These are phyloP conservation scores for Silurus lanzhouensis DNA, from an alignment of 2,797 vertebrate genomes.

Conservation along the genomic window DNA sequence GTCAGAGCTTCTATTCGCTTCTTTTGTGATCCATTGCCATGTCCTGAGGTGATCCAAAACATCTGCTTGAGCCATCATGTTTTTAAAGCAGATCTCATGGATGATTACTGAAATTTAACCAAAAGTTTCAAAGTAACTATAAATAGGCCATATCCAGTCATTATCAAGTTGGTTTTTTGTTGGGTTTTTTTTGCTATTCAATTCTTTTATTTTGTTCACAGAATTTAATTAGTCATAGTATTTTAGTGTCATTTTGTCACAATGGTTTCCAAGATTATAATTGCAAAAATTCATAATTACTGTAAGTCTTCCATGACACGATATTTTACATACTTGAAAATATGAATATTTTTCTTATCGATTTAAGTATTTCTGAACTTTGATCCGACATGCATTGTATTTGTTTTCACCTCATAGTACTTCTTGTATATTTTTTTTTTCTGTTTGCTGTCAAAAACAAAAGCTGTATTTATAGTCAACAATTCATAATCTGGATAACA, in stretches of 20 bases:
- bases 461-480: constrained; percentile 45
- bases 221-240: not conserved
- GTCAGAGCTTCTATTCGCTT: constrained; percentile 16
- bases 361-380: not conserved
- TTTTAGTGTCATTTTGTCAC: not conserved
- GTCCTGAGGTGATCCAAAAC: constrained; percentile 43
- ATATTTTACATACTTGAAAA: not conserved
- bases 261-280: not conserved
- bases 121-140: constrained; percentile 12
- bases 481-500: constrained; percentile 31
- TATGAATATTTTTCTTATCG: not conserved
- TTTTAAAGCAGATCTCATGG: constrained; percentile 42
- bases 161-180: not conserved
- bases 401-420: not conserved
- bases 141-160: constrained; percentile 15
- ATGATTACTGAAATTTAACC: constrained; percentile 26
- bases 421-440: not conserved
- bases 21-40: constrained; percentile 50
- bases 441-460: constrained; percentile 25
- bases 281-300: not conserved
- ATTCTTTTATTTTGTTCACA: not conserved
- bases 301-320: not conserved
- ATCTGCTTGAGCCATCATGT: constrained; percentile 51
- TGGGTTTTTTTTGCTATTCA: not conserved
- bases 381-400: not conserved